These are phyloP conservation scores for Orgyia antiqua DNA, from an alignment of 2,888 invertebrate species.

Conservation along the genomic window DNA sequence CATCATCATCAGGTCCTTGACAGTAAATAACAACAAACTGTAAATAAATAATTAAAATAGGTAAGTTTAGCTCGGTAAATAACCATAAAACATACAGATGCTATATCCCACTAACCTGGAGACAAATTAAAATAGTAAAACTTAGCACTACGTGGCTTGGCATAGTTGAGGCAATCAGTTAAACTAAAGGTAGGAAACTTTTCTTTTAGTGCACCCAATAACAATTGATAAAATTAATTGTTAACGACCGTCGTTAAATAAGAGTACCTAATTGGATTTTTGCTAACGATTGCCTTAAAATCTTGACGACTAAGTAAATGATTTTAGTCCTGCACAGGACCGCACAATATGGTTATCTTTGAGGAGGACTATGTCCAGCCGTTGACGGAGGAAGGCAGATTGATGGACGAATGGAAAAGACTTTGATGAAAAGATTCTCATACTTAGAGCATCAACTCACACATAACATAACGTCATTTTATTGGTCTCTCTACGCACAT, in stretches of 20 bases:
- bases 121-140: slow-evolving; percentile 12
- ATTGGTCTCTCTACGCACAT: too few relatives aligned
- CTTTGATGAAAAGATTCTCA: too few relatives aligned
- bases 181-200: slow-evolving; percentile 3
- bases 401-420: too few relatives aligned
- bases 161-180: slow-evolving; percentile 13
- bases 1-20: slow-evolving; percentile 16
- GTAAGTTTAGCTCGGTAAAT: too few relatives aligned
- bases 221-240: neutral
- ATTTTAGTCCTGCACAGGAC: too few relatives aligned
- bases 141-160: slow-evolving; percentile 9
- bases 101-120: slow-evolving; percentile 14
- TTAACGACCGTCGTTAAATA: slow-evolving; percentile 14
- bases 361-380: too few relatives aligned
- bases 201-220: slow-evolving; percentile 3
- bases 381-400: too few relatives aligned
- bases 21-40: slow-evolving; percentile 16
- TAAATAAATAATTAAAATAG: slow-evolving; percentile 4
- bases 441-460: too few relatives aligned
- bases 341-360: too few relatives aligned
- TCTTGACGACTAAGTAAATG: too few relatives aligned
- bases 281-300: too few relatives aligned
- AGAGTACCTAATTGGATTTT: slow-evolving; percentile 19
- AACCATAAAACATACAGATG: neutral
- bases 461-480: too few relatives aligned